Evolutionary conservation across 2,888 invertebrate species (phyloP), one percentile per base, ranked within the genome.

Genomic region (Salticus scenicus): DNA sequence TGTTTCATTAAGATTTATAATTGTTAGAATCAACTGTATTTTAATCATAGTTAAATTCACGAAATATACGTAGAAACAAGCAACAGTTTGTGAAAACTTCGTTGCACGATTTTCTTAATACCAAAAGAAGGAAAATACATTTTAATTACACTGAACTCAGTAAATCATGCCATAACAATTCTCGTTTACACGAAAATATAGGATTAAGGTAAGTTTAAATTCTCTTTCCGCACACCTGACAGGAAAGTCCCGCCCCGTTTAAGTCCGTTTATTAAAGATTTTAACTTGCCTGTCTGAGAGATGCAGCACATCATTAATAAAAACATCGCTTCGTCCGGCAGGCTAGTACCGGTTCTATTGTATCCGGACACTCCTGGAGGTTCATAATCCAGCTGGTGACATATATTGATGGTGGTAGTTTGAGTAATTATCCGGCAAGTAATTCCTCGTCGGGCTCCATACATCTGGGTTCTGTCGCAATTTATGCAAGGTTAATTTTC

Each of bases 341-440:
- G 47, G 47, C 2, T 17, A 47, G 47, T 47, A 14, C 47, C 47
- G 47, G 47, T 14, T 14, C 47, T 47, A 47, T 47, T 47, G 47
- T 47, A n/a, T 47, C 47, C 12, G 47, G 47, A 47, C 47, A 47
- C 17, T 73, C 37, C 73, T 73, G 33, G 31, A 75, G 81, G 70
- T 81, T 74, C 74, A 74, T 81, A 81, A 81, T 81, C 81, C 81
- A 31, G 63, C 41, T 28, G 51, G 37, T 51, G 81, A 74, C 81
- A 63, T 81, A 74, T 75, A 81, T 81, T 74, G 74, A 81, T 81
- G 81, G 74, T 69, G 69, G 57, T 73, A 28, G 70, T 74, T 80
- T 81, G 81, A 81, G 81, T 81, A 81, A 81, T 81, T 81, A 81
- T 74, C 63, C 69, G 24, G 42, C 33, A 41, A 10, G 75, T 81